phyloP scores from a whole-genome alignment of 2,113 vertebrate species.

The Prochilodus magdalenae region DNA sequence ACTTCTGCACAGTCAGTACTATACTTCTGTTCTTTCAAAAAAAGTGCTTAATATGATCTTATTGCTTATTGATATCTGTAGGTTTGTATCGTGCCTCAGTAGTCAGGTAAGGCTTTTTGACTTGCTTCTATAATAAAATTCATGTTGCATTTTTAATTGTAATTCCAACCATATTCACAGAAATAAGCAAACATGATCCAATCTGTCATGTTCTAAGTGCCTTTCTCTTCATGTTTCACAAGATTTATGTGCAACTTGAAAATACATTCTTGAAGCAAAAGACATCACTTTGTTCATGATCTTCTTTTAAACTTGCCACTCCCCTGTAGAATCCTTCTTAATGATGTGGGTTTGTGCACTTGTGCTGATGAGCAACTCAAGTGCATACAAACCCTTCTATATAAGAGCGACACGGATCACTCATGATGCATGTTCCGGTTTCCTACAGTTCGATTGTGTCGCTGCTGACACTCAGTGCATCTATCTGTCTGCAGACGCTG shows the following conservation, averaged over 20 bases:
- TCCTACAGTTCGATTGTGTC: slow-evolving; percentile 81
- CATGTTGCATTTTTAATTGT: too few species aligned
- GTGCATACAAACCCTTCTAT: not conserved
- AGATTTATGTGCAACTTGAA: not conserved
- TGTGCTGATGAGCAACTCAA: not conserved
- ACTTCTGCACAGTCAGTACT: not conserved
- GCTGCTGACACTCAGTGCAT: slow-evolving; percentile 79
- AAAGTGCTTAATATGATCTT: not conserved
- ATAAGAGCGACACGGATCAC: not conserved
- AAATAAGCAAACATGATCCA: too few species aligned
- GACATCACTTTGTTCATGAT: not conserved
- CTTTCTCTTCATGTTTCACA: too few species aligned
- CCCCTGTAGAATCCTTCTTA: not conserved
- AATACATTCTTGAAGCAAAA: not conserved
- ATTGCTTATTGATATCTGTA: slow-evolving; percentile 35
- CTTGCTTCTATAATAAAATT: not conserved
- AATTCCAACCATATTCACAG: too few species aligned
- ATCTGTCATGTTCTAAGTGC: too few species aligned
- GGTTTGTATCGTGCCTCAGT: slow-evolving; percentile 5
- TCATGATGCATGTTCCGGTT: not conserved
- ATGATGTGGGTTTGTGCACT: not conserved
- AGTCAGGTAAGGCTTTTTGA: not conserved
- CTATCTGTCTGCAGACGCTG: slow-evolving; percentile 80
- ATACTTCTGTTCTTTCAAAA: not conserved
- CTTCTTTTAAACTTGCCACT: not conserved